Evolutionary conservation across 2,888 invertebrate genomes (phyloP).

Genomic region (Microctonus brassicae): DNA sequence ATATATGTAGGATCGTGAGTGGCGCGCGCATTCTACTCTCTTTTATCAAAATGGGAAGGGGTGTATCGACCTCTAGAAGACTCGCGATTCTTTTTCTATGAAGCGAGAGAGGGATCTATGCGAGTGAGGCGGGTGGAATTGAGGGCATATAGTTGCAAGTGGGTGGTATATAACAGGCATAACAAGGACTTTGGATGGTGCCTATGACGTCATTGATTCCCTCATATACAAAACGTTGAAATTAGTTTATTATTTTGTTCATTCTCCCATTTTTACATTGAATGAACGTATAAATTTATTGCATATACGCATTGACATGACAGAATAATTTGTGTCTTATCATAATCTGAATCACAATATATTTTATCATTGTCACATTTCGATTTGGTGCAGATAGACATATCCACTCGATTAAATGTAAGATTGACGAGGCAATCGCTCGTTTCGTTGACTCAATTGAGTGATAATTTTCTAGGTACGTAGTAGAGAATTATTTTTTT

Average conservation of each 20-base stretch:
- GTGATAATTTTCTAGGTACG: conserved; percentile 18
- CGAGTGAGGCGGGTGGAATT: conserved; percentile 22
- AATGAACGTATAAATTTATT: not conserved
- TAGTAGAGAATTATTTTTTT: not conserved
- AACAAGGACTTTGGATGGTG: conserved; percentile 36
- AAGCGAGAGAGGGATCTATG: conserved; percentile 28
- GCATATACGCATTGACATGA: not conserved
- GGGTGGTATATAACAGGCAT: conserved; percentile 35
- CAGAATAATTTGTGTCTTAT: not conserved
- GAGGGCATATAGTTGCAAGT: conserved; percentile 16
- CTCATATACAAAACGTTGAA: conserved; percentile 1
- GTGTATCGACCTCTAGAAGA: conserved; percentile 63
- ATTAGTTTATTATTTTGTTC: not conserved
- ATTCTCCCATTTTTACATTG: not conserved
- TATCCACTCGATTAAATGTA: conserved; percentile 42
- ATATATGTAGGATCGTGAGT: conserved; percentile 16
- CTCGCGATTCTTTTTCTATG: conserved; percentile 58
- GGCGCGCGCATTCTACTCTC: conserved; percentile 40
- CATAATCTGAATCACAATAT: not conserved
- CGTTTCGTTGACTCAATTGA: conserved; percentile 5
- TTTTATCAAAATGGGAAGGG: conserved; percentile 44
- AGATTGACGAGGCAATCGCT: conserved; percentile 44
- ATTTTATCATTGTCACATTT: conserved; percentile 13
- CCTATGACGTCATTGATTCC: conserved; percentile 43
- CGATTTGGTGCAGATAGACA: not conserved